These are phyloP conservation scores for Hirudinaria manillensis DNA, from an alignment of 2,888 invertebrate species.

Conservation along the genomic window DNA sequence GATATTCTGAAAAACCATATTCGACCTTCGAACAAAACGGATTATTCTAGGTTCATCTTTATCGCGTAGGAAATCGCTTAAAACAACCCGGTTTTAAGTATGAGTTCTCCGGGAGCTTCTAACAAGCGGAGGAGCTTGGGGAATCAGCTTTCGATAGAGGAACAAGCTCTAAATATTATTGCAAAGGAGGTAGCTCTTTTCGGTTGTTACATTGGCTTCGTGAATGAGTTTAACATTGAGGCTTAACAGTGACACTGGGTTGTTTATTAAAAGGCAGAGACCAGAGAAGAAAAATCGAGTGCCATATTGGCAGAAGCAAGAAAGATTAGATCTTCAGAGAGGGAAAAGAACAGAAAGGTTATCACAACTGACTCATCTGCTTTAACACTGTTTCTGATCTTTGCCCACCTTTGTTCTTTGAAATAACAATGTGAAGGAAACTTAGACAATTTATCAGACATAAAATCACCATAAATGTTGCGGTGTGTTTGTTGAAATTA, in stretches of 20 bases:
- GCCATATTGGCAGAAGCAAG: slow-evolving; percentile 29
- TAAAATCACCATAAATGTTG: too few species aligned
- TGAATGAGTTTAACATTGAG: background rate
- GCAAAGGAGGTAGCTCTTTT: slow-evolving; percentile 27
- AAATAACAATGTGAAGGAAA: too few species aligned
- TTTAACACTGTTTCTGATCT: too few species aligned
- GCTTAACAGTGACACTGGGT: background rate
- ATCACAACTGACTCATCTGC: too few species aligned
- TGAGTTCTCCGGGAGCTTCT: slow-evolving; percentile 23
- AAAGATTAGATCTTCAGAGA: slow-evolving; percentile 24
- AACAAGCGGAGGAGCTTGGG: slow-evolving; percentile 27
- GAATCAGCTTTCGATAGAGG: slow-evolving; percentile 29
- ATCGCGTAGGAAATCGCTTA: background rate
- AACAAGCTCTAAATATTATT: slow-evolving; percentile 33
- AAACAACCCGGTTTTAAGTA: background rate
- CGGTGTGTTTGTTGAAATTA: too few species aligned
- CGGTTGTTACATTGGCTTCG: background rate
- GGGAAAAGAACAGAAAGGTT: slow-evolving; percentile 21
- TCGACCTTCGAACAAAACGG: too few species aligned
- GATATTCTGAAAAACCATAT: too few species aligned
- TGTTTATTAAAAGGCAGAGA: slow-evolving; percentile 27
- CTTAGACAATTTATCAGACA: too few species aligned
- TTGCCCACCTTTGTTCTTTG: too few species aligned
- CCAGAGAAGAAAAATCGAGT: slow-evolving; percentile 27
- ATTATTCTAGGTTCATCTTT: too few species aligned